Base-by-base conservation (phyloP, 2,888 invertebrate genomes). In the Ochropleura plecta region DNA sequence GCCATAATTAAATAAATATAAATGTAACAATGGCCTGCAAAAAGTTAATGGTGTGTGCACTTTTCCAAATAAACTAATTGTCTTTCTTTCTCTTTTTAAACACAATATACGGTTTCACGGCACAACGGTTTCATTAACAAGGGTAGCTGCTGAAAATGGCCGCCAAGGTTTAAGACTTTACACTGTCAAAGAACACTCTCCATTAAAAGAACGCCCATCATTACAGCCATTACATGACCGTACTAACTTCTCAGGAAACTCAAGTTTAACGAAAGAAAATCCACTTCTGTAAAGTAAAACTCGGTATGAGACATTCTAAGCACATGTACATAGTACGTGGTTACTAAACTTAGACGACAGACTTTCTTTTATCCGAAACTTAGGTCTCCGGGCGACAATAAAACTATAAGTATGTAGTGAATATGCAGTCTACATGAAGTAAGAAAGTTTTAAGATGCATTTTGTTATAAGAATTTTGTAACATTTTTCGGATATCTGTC, bases 291-390 rank as follows among this genome's bases (percentile, higher is more conserved):
- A 70, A 68, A 73, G 44, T 42, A 71, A 9, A 84, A 82, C 55
- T 42, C 57, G 3, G 77, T 70, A 70, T 67, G 73, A 62, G 53
- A 73, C 57, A 73, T 81, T 81, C 82, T 73, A 67, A 81, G 76
- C 72, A 69, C 71, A 64, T 69, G 53, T 79, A 80, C 70, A 78
- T 68, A 66, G 76, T 79, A 81, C 86, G 82, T 73, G 82, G 67
- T 82, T 82, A 79, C 77, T 57, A 78, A 90, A 91, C 87, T 89
- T 89, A 63, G 64, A 71, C 76, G 81, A 76, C 70, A 77, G 80
- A 79, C 79, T 86, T 88, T 88, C 87, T 88, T 88, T 89, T 88
- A 88, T 88, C 88, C 84, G 72, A 82, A 88, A 90, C 82, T 89
- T 87, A 71, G 62, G 72, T 85, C 88, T 83, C 88, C 5, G 46